Evolutionary conservation across 2,113 vertebrate species (phyloP), one percentile per base, ranked within the genome.

Genomic region (Scomber japonicus): DNA sequence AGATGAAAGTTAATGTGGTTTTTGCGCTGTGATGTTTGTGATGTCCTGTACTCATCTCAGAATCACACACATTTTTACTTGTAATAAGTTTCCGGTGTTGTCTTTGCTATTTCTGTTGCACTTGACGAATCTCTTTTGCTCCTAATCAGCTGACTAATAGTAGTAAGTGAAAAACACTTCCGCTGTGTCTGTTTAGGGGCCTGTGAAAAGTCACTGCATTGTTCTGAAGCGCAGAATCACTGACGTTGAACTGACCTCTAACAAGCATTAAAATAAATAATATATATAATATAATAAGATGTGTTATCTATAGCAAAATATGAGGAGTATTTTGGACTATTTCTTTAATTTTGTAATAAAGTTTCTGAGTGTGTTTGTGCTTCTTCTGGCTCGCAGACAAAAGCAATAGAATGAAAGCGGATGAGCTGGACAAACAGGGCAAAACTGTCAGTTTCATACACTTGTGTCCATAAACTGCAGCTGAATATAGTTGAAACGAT

Each of bases 91-190:
- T 81, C 79, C 71, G 64, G 62, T 49, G 1, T 0, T 11, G 0
- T 27, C 46, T 2, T 3, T 21, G n/a, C 7, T 62, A 0, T 45
- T 31, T 30, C 0, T 16, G 0, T 4, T 2, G 1, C 1, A 0
- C 10, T 74, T 87, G 69, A 80, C 31, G 12, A 12, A 10, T 17
- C 11, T 8, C 5, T 0, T 57, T 45, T 46, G 72, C 45, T 82
- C 27, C 51, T 54, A 44, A 89, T 95, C 94, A 95, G 90, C 92
- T 95, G 94, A 95, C 90, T 40, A 40, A 40, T 40, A 40, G 35
- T 40, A 40, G 9, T 13, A 4, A 55, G 0, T 5, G 13, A 54
- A 48, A 59, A 75, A 68, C 67, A 89, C 89, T 94, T 94, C 93
- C 91, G 89, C 78, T 61, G 14, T 61, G 12, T 8, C 5, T 45